phyloP scores from a whole-genome alignment of 2,113 vertebrate species.

The Eudorcas thomsonii region DNA sequence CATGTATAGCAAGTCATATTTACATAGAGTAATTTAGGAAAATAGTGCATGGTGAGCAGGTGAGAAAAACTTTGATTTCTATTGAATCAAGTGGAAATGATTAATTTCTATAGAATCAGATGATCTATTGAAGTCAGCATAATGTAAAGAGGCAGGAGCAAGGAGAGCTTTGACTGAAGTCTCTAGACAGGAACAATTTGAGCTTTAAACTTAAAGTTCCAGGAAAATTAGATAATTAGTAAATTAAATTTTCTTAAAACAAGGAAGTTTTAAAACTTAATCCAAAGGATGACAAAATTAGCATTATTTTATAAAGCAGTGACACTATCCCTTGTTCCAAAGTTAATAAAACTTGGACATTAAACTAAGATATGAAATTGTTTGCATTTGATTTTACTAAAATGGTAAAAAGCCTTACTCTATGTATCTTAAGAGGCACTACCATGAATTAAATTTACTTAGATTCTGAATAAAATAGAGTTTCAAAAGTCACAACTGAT shows the following conservation, averaged over 20 bases:
- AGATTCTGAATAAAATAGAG: not conserved
- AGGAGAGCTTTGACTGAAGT: not conserved
- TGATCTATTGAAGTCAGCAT: not conserved
- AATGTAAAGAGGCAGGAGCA: not conserved
- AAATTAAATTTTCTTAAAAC: not conserved
- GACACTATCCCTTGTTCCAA: not conserved
- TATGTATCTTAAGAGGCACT: not conserved
- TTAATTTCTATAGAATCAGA: not conserved
- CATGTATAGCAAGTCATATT: not conserved
- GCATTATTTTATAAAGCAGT: constrained; percentile 12
- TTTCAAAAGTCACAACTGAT: not conserved
- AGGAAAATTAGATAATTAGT: not conserved
- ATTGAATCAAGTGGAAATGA: not conserved
- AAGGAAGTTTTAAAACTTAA: not conserved
- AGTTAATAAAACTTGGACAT: not conserved
- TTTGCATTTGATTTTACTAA: not conserved
- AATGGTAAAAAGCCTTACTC: not conserved
- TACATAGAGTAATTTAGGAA: not conserved
- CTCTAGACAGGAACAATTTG: not conserved
- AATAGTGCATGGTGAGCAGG: not conserved
- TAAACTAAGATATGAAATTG: not conserved
- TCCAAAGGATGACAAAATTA: not conserved
- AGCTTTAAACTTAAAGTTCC: not conserved
- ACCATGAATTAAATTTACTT: not conserved
- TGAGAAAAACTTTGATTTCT: not conserved